Evolutionary conservation across 2,888 invertebrate genomes (phyloP).

Genomic region (Limenitis camilla): DNA sequence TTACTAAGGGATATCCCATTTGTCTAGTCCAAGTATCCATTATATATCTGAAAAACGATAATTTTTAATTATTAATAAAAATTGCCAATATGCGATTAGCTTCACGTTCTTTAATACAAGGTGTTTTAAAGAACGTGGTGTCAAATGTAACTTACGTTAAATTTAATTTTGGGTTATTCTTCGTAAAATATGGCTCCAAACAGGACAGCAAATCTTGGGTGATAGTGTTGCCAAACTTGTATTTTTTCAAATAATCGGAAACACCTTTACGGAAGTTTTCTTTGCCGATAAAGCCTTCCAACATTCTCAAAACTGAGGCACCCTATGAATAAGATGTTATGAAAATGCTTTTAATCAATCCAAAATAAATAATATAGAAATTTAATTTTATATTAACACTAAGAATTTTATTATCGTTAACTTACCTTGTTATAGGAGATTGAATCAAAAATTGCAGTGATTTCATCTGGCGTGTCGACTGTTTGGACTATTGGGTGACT

Average conservation of each 20-base stretch:
- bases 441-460: constrained; percentile 91
- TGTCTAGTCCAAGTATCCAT: constrained; percentile 94
- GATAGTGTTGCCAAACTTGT: constrained; percentile 83
- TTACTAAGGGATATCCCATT: constrained; percentile 89
- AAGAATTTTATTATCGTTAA: too few relatives aligned
- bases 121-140: too few relatives aligned
- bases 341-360: too few relatives aligned
- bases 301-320: constrained; percentile 90
- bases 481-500: constrained; percentile 93
- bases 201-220: constrained; percentile 84
- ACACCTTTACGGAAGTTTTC: constrained; percentile 83
- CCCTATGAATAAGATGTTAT: constrained; percentile 74
- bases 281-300: constrained; percentile 85
- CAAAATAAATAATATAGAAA: constrained; percentile 2
- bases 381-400: too few relatives aligned
- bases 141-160: constrained; percentile 54
- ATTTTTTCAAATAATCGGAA: constrained; percentile 81
- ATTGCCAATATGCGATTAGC: constrained; percentile 48
- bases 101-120: constrained; percentile 95
- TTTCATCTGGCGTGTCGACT: constrained; percentile 90
- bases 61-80: not conserved
- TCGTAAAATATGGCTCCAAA: constrained; percentile 73
- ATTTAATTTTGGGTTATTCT: constrained; percentile 64
- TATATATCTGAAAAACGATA: constrained; percentile 60
- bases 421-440: constrained; percentile 93